Evolutionary conservation across 2,888 invertebrate species (phyloP).

Genomic region (Brenthis ino): DNA sequence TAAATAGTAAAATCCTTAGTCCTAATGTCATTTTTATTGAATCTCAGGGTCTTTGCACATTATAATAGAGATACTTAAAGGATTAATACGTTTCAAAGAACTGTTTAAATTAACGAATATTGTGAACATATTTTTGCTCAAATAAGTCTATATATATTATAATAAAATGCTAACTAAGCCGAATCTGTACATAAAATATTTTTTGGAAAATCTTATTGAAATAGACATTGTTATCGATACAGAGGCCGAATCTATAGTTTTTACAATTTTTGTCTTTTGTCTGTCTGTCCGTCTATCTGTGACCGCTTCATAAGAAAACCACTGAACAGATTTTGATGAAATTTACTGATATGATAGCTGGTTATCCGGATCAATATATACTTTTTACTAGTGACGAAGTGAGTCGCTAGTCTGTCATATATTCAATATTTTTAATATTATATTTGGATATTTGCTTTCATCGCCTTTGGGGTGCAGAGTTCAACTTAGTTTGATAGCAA

Average conservation of each 20-base stretch:
- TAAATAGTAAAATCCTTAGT: slow-evolving; percentile 6
- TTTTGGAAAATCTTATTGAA: too few species aligned
- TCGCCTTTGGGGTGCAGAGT: neutral
- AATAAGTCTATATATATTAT: neutral
- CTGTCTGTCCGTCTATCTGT: too few species aligned
- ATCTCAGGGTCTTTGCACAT: slow-evolving; percentile 28
- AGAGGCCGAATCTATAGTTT: too few species aligned
- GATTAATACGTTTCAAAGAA: slow-evolving; percentile 23
- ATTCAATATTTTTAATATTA: neutral
- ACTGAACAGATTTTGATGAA: too few species aligned
- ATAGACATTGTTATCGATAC: too few species aligned
- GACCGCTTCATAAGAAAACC: too few species aligned
- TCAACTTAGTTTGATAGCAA: neutral
- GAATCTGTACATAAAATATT: too few species aligned
- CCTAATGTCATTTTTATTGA: slow-evolving; percentile 23
- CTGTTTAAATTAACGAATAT: slow-evolving; percentile 23
- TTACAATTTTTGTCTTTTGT: too few species aligned
- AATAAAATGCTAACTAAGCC: too few species aligned
- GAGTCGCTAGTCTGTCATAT: neutral
- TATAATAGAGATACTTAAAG: slow-evolving; percentile 27
- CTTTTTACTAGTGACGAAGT: too few species aligned
- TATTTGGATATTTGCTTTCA: neutral
- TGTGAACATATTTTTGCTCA: slow-evolving; percentile 17
- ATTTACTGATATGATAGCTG: too few species aligned
- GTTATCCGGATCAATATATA: too few species aligned